These are phyloP conservation scores for Cyclopterus lumpus DNA, from an alignment of 2,797 vertebrate species.

Conservation along the genomic window DNA sequence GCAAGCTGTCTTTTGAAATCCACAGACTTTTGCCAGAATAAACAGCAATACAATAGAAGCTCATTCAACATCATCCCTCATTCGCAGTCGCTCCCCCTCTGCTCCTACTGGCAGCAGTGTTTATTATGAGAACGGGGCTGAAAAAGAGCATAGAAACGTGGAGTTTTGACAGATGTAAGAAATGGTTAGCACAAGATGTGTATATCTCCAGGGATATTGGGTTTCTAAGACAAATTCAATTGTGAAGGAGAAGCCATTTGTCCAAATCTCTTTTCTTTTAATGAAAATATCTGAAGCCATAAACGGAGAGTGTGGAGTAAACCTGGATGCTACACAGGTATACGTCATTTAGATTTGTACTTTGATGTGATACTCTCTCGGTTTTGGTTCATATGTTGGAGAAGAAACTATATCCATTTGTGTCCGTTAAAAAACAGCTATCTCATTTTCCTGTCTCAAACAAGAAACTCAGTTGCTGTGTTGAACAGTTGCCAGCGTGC, in stretches of 20 bases:
- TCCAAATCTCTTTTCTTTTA: slow-evolving; percentile 37
- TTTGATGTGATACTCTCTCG: background rate
- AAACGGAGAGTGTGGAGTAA: slow-evolving; percentile 25
- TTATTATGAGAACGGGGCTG: slow-evolving; percentile 36
- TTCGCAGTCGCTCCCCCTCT: slow-evolving; percentile 33
- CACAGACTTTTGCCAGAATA: slow-evolving; percentile 56
- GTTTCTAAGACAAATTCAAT: slow-evolving; percentile 41
- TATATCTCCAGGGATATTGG: slow-evolving; percentile 29
- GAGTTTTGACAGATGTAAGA: slow-evolving; percentile 54
- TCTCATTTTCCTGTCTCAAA: slow-evolving; percentile 12
- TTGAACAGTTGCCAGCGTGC: slow-evolving; percentile 25
- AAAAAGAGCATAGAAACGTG: slow-evolving; percentile 17
- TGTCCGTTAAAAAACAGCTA: slow-evolving; percentile 3
- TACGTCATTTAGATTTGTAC: slow-evolving; percentile 25
- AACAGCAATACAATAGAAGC: slow-evolving; percentile 52
- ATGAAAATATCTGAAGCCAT: slow-evolving; percentile 38
- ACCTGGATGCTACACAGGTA: slow-evolving; percentile 24
- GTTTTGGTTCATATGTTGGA: background rate
- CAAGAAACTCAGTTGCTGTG: slow-evolving; percentile 16
- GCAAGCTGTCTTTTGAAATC: slow-evolving; percentile 54
- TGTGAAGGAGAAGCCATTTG: slow-evolving; percentile 35
- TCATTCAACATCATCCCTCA: slow-evolving; percentile 33
- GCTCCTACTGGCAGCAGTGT: slow-evolving; percentile 42
- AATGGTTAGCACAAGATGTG: slow-evolving; percentile 28
- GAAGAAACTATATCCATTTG: slow-evolving; percentile 5